Percentiles rank a stretch among this genome's conserved stretches.
Conservation (phyloP, 2,797 vertebrate species). For the Lacerta agilis region DNA sequence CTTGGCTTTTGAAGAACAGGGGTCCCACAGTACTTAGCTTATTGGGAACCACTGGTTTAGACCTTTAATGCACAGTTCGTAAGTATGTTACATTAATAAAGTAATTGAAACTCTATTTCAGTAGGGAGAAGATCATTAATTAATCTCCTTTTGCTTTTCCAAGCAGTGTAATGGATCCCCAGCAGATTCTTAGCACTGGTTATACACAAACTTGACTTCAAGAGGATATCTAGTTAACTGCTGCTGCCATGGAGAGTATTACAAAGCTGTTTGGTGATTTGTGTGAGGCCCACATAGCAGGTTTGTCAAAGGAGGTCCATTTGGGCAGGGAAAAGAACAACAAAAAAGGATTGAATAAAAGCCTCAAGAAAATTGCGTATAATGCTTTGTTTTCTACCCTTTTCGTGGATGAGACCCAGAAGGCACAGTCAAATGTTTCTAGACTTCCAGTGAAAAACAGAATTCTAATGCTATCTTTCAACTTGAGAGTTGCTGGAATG, state of each 20-base stretch:
- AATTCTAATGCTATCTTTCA: conserved; percentile 94
- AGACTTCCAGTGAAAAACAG: conserved; percentile 88
- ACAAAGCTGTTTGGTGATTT: conserved; percentile 87
- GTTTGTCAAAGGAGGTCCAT: conserved; percentile 84
- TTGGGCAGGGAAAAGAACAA: conserved; percentile 77
- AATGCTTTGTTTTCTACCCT: conserved; percentile 86
- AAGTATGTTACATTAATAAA: background rate
- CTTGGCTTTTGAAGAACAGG: no score
- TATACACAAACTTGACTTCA: background rate
- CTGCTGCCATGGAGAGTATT: conserved; percentile 84
- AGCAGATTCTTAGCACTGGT: background rate
- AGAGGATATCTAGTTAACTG: background rate
- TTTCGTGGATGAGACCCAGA: conserved; percentile 83
- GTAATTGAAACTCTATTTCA: background rate
- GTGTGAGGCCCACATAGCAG: conserved; percentile 87
- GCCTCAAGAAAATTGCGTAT: conserved; percentile 86
- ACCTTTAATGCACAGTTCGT: background rate
- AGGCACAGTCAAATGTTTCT: conserved; percentile 65
- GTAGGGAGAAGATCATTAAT: accelerated
- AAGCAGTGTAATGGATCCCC: conserved; percentile 17
- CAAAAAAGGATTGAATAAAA: conserved; percentile 79
- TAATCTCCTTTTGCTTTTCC: conserved; percentile 34
- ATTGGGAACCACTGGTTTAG: background rate
- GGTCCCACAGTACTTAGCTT: background rate
- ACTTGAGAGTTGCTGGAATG: conserved; percentile 88